Base-by-base conservation (phyloP, 2,113 vertebrate species). In the Phoxinus phoxinus region DNA sequence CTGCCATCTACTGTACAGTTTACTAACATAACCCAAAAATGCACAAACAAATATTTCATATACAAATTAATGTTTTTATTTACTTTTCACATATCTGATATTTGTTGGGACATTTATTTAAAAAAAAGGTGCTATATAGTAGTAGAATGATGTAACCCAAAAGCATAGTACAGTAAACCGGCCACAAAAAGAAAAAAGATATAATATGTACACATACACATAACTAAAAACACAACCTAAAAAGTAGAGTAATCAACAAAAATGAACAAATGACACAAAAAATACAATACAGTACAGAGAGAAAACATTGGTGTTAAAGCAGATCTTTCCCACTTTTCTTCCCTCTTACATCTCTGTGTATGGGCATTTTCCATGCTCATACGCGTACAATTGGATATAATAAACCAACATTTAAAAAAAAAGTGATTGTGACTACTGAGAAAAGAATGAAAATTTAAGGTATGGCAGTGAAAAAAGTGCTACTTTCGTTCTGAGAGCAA, bases 71-170 rank as follows among this genome's bases (percentile, higher is more conserved):
- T 93, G 83, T 86, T 89, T 88, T 88, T 83, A 92, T 93, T 93
- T 90, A 92, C 88, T 89, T 56, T 90, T 92, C 81, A 91, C 89
- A 91, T 92, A 89, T 85, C 87, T 89, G 65, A 86, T 87, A 88
- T 80, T 90, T 86, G 79, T 85, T 44, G 72, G 78, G 58, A 58
- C 48, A 83, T 72, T 90, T 61, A 91, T 37, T 90, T n/a, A n/a
- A n/a, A 87, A 67, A 90, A 89, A 93, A 86, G 69, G 89, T 88
- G 81, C 89, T 92, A 93, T 87, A 92, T 76, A 91, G 87, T 91
- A 88, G 89, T 90, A 90, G 88, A 82, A 90, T 88, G 86, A 88
- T 83, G 85, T 25, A 90, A 90, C 84, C 27, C 46, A 85, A 78
- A 88, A 77, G 65, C 89, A 80, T 91, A 78, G 86, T 81, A 91